Evolutionary conservation across 2,113 vertebrate species (phyloP), one percentile per base, ranked within the genome.

Genomic region (Melanerpes formicivorus): DNA sequence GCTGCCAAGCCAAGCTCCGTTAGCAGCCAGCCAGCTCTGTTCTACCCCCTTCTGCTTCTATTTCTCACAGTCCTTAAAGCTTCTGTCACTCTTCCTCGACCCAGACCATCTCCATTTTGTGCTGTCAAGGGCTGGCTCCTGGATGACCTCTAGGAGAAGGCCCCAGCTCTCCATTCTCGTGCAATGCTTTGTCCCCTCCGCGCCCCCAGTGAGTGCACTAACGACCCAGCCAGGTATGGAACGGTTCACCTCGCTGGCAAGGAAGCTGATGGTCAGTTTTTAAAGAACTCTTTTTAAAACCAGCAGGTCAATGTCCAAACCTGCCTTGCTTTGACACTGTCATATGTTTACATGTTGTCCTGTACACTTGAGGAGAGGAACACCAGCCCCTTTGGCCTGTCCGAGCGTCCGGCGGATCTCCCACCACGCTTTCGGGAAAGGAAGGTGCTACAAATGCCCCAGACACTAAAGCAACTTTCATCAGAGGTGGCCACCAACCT

Each of bases 261-360:
- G 67, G 91, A 95, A 95, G 83, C 64, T 23, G 17, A 88, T 3
- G n/a, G 88, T 93, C 93, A 91, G 91, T 91, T 94, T 93, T 89
- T 93, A 90, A 95, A 93, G 90, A 87, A 92, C 89, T 81, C 70
- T 79, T 95, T 91, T 95, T 90, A 80, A 96, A 96, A 77, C 72
- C 87, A 91, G 92, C 94, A 92, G 94, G 91, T 93, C 30, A 63
- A 81, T 67, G 18, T 59, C 8, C 59, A 94, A 87, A 59, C 93
- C 93, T 96, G 87, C 87, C 71, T 88, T 88, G 92, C 54, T 96
- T 88, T 93, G 95, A 94, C 79, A 90, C 80, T 95, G 94, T 97
- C 96, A 48, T 94, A 96, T 95, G 95, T 97, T 97, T 97, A 97
- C 95, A 96, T 94, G 92, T 94, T 94, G 94, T 96, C 82, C 95